Conservation (phyloP, 2,888 invertebrate species). For the Hydrotaea diabolus region DNA sequence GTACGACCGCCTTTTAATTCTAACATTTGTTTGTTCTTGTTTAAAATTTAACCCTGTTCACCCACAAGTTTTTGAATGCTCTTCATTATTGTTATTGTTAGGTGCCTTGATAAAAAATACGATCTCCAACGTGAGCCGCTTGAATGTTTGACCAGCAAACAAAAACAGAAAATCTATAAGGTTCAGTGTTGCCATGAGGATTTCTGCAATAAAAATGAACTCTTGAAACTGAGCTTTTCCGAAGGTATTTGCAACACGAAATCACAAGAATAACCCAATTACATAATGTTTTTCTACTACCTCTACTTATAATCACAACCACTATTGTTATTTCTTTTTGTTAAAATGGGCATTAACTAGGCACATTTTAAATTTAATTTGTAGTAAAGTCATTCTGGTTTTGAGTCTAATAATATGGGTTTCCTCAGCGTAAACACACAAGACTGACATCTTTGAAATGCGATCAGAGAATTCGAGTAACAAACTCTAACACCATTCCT, state of each 20-base stretch:
- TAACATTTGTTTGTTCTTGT: constrained; percentile 44
- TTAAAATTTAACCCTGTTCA: constrained; percentile 55
- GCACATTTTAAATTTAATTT: constrained; percentile 11
- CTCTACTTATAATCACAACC: constrained; percentile 46
- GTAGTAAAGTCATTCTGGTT: constrained; percentile 21
- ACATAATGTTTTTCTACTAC: constrained; percentile 61
- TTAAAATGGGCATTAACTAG: constrained; percentile 53
- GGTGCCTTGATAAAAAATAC: constrained; percentile 80
- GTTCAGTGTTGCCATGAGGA: constrained; percentile 80
- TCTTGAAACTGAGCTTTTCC: constrained; percentile 79
- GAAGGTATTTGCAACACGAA: constrained; percentile 75
- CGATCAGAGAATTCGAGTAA: constrained; percentile 47
- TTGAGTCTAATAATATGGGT: constrained; percentile 13
- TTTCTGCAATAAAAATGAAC: constrained; percentile 81
- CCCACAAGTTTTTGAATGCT: constrained; percentile 65
- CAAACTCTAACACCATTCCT: constrained; percentile 28
- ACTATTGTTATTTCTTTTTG: constrained; percentile 52
- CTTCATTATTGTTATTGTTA: constrained; percentile 70
- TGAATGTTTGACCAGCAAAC: constrained; percentile 80
- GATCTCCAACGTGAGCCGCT: constrained; percentile 80
- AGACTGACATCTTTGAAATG: constrained; percentile 8
- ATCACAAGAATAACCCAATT: constrained; percentile 62
- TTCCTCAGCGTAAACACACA: neutral
- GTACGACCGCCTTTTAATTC: constrained; percentile 22
- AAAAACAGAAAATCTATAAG: constrained; percentile 79